A percentile compares a stretch with the other conserved stretches of the same genome.
Conservation (phyloP, 2,113 vertebrate species). For the Anarrhichthys ocellatus region DNA sequence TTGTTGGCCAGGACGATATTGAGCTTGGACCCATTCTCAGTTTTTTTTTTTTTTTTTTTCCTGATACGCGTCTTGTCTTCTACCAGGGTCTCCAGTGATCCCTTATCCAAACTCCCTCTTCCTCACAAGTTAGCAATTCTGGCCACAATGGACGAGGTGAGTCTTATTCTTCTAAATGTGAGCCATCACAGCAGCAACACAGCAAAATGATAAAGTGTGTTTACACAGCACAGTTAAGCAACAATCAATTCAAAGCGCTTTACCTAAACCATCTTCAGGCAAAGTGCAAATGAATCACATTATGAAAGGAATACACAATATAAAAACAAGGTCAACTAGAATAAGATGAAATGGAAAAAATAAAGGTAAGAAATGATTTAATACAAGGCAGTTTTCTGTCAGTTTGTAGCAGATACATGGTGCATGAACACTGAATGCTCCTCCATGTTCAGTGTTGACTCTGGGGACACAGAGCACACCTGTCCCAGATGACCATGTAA, state of each 20-base stretch:
- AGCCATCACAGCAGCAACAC: background rate
- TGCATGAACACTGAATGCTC: too few relatives aligned
- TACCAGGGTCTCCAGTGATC: constrained; percentile 86
- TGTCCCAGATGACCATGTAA: too few relatives aligned
- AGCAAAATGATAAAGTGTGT: background rate
- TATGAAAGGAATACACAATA: too few relatives aligned
- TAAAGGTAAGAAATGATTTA: too few relatives aligned
- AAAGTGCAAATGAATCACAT: background rate
- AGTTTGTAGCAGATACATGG: too few relatives aligned
- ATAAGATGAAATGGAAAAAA: too few relatives aligned
- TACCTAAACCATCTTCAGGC: background rate
- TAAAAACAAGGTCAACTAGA: too few relatives aligned
- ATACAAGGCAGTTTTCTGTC: too few relatives aligned
- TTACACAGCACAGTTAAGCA: background rate
- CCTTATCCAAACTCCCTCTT: constrained; percentile 89
- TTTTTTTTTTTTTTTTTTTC: too few relatives aligned
- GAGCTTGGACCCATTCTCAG: background rate
- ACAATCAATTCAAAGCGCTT: background rate
- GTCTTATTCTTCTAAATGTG: constrained; percentile 23
- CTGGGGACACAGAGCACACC: too few relatives aligned
- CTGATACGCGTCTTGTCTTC: constrained; percentile 10
- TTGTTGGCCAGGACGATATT: background rate
- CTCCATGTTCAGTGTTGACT: too few relatives aligned
- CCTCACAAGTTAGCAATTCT: constrained; percentile 92
- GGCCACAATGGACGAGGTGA: constrained; percentile 94